Evolutionary conservation across 2,888 invertebrate genomes (phyloP).

Genomic region (Hypselothyrea guttata): DNA sequence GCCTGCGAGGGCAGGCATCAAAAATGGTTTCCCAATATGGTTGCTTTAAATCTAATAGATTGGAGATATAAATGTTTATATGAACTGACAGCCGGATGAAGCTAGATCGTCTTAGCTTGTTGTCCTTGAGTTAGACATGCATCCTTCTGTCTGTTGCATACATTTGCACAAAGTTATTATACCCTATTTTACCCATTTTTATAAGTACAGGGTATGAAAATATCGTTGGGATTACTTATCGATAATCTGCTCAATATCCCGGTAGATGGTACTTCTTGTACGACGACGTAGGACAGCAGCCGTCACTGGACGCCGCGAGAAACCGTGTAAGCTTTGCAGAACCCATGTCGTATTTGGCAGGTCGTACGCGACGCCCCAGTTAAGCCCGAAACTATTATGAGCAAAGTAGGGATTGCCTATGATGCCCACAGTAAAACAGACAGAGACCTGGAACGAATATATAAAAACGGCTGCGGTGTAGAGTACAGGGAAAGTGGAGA

Average conservation of each 20-base stretch:
- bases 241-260: constrained; percentile 83
- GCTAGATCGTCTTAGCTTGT: no score
- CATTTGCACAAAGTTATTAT: no score
- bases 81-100: no score
- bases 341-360: constrained; percentile 84
- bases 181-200: no score
- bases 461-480: neutral
- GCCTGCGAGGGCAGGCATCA: no score
- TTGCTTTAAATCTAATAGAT: no score
- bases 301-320: constrained; percentile 60
- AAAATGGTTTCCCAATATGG: no score
- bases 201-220: neutral
- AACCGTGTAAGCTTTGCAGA: constrained; percentile 79
- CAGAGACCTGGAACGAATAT: constrained; percentile 82
- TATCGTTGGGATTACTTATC: constrained; percentile 84
- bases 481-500: constrained; percentile 10
- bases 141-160: no score
- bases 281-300: constrained; percentile 83
- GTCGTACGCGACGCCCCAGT: constrained; percentile 88
- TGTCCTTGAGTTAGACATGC: no score
- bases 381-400: constrained; percentile 86
- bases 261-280: constrained; percentile 72
- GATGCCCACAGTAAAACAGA: constrained; percentile 85
- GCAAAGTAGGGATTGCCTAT: constrained; percentile 84
- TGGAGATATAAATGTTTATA: no score